A percentile compares a stretch with the other conserved stretches of the same genome.
Conservation (phyloP, 2,797 vertebrate species). For the Poeciliopsis infans region DNA sequence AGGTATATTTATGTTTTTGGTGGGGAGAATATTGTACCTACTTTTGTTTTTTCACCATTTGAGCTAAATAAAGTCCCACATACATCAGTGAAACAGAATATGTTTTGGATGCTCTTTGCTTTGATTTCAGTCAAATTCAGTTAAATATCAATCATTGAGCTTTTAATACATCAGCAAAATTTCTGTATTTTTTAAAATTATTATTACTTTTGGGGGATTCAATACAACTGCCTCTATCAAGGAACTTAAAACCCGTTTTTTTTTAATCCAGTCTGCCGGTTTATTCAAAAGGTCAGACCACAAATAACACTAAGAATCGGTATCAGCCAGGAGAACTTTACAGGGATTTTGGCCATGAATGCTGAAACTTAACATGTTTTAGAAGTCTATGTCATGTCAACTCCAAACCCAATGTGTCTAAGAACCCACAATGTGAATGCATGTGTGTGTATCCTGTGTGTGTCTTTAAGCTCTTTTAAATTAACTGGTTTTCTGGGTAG, state of each 20-base stretch:
- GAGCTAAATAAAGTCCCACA: background rate
- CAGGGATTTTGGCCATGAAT: background rate
- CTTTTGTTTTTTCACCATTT: background rate
- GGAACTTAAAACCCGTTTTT: background rate
- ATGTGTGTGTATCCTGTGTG: slow-evolving; percentile 28
- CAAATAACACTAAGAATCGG: background rate
- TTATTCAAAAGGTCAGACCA: background rate
- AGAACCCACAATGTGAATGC: background rate
- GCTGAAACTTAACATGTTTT: background rate
- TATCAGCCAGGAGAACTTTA: background rate
- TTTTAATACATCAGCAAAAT: background rate
- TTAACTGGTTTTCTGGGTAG: slow-evolving; percentile 75
- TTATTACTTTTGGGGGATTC: background rate
- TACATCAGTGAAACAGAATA: background rate
- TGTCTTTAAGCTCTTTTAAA: slow-evolving; percentile 72
- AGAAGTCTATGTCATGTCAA: slow-evolving; percentile 9
- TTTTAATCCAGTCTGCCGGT: background rate
- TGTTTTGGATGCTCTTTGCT: background rate
- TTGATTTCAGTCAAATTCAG: background rate
- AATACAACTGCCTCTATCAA: background rate
- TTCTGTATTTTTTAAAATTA: background rate
- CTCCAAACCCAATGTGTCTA: slow-evolving; percentile 4
- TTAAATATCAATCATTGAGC: background rate
- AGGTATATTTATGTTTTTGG: background rate
- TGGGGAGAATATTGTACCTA: background rate